Percentiles rank a stretch among this genome's conserved stretches.
phyloP scores from a whole-genome alignment of 2,888 invertebrate genomes.

The Watsonalla cultraria region DNA sequence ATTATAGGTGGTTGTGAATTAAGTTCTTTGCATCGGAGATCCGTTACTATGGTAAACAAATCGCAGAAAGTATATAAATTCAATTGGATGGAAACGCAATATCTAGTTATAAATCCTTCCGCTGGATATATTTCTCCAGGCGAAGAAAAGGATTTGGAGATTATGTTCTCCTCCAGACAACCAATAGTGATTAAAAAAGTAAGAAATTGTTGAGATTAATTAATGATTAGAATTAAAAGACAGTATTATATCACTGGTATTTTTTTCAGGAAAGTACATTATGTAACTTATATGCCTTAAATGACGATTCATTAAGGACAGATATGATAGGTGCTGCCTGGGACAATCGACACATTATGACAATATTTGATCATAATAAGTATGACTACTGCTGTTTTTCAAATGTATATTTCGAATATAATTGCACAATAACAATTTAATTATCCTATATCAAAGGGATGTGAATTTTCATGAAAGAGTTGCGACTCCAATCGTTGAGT shows the following conservation, averaged over 20 bases:
- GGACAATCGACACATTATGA: conserved; percentile 67
- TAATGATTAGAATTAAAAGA: too few species aligned
- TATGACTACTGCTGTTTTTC: conserved; percentile 13
- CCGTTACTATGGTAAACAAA: conserved; percentile 64
- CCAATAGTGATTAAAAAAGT: conserved; percentile 53
- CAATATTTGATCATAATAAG: conserved; percentile 54
- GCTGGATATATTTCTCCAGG: conserved; percentile 68
- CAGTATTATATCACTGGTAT: not conserved
- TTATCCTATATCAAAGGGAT: conserved; percentile 30
- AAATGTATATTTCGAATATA: too few species aligned
- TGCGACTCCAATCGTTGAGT: conserved; percentile 45
- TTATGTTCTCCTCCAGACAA: conserved; percentile 53
- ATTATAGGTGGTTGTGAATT: conserved; percentile 61
- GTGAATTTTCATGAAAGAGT: conserved; percentile 47
- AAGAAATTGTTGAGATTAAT: not conserved
- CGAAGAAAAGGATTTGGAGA: conserved; percentile 70
- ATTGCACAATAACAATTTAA: too few species aligned
- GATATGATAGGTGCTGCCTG: conserved; percentile 57
- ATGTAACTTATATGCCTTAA: conserved; percentile 48
- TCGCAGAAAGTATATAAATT: conserved; percentile 71
- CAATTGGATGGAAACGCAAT: conserved; percentile 48
- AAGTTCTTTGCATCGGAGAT: conserved; percentile 47
- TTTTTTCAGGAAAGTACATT: conserved; percentile 43
- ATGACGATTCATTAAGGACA: conserved; percentile 49
- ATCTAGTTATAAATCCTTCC: conserved; percentile 54